A percentile compares a stretch with the other conserved stretches of the same genome.
Conservation (phyloP, 2,113 vertebrate species). For the Tragelaphus imberbis region DNA sequence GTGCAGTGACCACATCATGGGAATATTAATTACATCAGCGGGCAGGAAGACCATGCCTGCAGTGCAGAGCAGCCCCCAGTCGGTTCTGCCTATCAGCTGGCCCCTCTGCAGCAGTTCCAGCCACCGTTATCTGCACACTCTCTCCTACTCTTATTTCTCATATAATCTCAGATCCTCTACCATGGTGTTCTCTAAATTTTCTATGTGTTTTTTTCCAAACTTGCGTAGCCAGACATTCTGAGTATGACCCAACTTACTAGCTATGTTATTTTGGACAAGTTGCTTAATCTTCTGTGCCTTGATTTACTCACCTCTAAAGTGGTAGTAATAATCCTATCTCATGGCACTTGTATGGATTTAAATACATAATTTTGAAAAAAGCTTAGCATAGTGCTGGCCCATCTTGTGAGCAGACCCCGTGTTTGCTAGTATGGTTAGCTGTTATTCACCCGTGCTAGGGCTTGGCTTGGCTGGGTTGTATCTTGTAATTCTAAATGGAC, state of each 20-base stretch:
- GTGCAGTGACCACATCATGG: neutral
- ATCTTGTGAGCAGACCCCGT: neutral
- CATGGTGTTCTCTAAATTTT: neutral
- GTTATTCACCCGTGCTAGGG: neutral
- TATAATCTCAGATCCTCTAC: no score
- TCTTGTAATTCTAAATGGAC: neutral
- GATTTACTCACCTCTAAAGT: neutral
- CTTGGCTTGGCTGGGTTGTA: neutral
- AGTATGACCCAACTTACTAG: neutral
- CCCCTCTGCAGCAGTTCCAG: neutral
- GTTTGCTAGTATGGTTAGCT: neutral
- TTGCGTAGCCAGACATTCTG: neutral
- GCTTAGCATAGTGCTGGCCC: neutral
- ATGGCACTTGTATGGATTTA: neutral
- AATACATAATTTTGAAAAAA: neutral
- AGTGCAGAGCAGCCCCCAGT: neutral
- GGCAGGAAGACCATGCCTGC: neutral
- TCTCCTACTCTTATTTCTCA: neutral
- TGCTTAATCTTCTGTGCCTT: neutral
- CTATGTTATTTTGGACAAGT: neutral
- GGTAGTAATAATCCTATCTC: neutral
- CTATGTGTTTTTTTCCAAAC: neutral
- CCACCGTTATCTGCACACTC: fast-evolving
- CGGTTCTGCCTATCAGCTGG: fast-evolving
- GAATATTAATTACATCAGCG: fast-evolving